Evolutionary conservation across 2,113 vertebrate species (phyloP).

Genomic region (Cebidichthys violaceus): DNA sequence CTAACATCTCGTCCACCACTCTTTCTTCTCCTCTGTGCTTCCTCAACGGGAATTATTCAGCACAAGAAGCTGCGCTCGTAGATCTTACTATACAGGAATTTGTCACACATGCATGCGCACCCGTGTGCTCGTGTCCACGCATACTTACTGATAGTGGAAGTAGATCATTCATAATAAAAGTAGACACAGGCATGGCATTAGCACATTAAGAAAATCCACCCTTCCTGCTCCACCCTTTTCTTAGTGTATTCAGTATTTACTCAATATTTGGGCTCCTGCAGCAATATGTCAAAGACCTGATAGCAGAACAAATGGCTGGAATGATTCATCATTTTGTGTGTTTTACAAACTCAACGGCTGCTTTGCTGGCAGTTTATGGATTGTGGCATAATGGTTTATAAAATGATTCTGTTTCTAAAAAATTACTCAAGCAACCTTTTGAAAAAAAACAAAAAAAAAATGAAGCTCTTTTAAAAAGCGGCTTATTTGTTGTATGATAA

Average conservation of each 20-base stretch:
- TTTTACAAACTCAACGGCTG: slow-evolving; percentile 58
- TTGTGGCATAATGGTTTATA: slow-evolving; percentile 41
- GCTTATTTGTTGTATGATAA: slow-evolving; percentile 32
- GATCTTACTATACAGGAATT: slow-evolving; percentile 65
- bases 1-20: slow-evolving; percentile 65
- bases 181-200: slow-evolving; percentile 81
- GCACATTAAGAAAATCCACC: slow-evolving; percentile 27
- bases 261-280: slow-evolving; percentile 44
- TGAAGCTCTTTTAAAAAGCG: neutral
- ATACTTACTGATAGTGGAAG: slow-evolving; percentile 49
- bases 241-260: slow-evolving; percentile 41
- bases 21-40: slow-evolving; percentile 65
- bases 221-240: slow-evolving; percentile 42
- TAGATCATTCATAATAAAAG: slow-evolving; percentile 60
- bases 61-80: slow-evolving; percentile 66
- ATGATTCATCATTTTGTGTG: slow-evolving; percentile 56
- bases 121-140: slow-evolving; percentile 46
- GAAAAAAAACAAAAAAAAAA: neutral
- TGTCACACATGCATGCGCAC: slow-evolving; percentile 70
- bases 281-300: slow-evolving; percentile 46
- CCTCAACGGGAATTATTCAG: slow-evolving; percentile 64
- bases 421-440: slow-evolving; percentile 33
- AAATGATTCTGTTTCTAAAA: slow-evolving; percentile 54
- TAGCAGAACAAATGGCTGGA: slow-evolving; percentile 60
- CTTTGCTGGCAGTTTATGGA: slow-evolving; percentile 43